Percentiles rank a stretch among this genome's conserved stretches.
phyloP scores from a whole-genome alignment of 1,140 invertebrate genomes.

The Zaprionus gabonicus region DNA sequence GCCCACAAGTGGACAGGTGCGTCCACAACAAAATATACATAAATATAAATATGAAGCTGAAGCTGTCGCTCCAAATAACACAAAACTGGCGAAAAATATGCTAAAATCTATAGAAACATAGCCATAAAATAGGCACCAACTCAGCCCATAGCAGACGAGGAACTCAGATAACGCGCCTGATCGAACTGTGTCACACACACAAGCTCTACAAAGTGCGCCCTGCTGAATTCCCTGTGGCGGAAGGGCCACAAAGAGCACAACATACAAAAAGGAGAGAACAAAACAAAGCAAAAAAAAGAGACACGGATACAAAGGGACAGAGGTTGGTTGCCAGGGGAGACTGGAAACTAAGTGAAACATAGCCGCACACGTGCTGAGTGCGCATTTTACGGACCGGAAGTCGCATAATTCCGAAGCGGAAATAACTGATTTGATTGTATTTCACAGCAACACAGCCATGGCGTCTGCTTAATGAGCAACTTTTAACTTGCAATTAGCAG shows the following conservation, averaged over 20 bases:
- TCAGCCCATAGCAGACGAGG: neutral
- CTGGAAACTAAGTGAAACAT: constrained; percentile 22
- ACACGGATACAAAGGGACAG: constrained; percentile 4
- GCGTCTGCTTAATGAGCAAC: constrained; percentile 69
- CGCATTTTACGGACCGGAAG: constrained; percentile 67
- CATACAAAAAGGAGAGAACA: neutral
- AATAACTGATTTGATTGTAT: constrained; percentile 78
- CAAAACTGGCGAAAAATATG: constrained; percentile 8
- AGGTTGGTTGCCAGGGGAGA: neutral
- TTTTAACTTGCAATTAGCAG: constrained; percentile 75
- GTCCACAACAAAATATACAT: constrained; percentile 1
- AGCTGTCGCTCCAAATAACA: constrained; percentile 8
- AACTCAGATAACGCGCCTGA: neutral
- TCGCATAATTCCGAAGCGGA: constrained; percentile 72
- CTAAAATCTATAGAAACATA: neutral
- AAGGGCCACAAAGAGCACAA: too few relatives aligned
- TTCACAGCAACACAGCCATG: constrained; percentile 52
- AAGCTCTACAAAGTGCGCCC: neutral
- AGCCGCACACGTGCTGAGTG: constrained; percentile 53
- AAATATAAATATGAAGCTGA: constrained; percentile 7
- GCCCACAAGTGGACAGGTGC: constrained; percentile 50
- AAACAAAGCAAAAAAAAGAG: neutral
- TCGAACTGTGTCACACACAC: neutral
- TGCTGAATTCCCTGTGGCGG: too few relatives aligned
- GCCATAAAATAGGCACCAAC: neutral